These are phyloP conservation scores for Gila robusta DNA, from an alignment of 2,797 vertebrate genomes.

Conservation along the genomic window DNA sequence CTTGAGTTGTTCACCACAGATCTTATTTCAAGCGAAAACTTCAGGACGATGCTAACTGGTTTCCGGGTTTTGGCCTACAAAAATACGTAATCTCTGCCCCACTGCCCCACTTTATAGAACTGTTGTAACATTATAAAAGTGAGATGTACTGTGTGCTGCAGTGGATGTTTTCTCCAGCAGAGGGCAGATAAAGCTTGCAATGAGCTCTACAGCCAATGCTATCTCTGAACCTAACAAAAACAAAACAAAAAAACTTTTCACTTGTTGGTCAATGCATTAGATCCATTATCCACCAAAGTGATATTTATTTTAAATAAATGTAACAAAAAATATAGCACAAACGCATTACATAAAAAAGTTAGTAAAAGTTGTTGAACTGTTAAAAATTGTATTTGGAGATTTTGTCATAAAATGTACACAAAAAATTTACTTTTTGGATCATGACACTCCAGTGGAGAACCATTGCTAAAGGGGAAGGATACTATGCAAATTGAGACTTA, in stretches of 20 bases:
- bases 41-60: background rate
- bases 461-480: background rate
- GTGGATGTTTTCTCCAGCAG: slow-evolving; percentile 55
- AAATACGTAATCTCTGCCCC: background rate
- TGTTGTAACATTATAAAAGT: background rate
- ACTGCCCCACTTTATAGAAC: background rate
- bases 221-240: background rate
- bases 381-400: background rate
- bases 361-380: background rate
- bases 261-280: background rate
- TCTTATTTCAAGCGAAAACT: background rate
- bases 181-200: slow-evolving; percentile 50
- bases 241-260: background rate
- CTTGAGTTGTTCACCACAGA: background rate
- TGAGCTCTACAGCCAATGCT: background rate
- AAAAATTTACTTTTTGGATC: background rate
- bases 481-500: background rate
- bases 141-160: slow-evolving; percentile 26
- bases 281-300: background rate
- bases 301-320: background rate
- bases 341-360: background rate
- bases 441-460: background rate
- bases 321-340: background rate
- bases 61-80: background rate
- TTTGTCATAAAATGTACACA: background rate